Conservation (phyloP, 2,888 invertebrate genomes). For the Agriopis marginaria region DNA sequence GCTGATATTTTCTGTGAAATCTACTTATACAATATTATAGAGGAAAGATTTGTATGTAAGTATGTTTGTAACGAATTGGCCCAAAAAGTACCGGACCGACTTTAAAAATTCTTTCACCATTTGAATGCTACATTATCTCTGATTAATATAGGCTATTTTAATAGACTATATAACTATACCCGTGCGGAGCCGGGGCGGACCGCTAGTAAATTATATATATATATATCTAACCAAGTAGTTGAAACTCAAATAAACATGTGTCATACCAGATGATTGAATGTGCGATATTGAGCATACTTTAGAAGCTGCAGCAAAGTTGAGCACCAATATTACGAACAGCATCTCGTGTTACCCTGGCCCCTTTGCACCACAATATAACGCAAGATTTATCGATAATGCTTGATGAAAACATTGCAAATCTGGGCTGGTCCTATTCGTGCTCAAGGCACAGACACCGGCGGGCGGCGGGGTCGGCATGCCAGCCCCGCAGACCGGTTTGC, state of each 20-base stretch:
- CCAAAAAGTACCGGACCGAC: too few relatives aligned
- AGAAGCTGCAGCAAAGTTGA: not conserved
- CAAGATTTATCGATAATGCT: constrained; percentile 27
- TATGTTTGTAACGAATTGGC: too few relatives aligned
- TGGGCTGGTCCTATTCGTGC: constrained; percentile 45
- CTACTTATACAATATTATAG: too few relatives aligned
- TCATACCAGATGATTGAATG: not conserved
- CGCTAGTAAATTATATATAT: too few relatives aligned
- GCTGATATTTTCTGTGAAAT: too few relatives aligned
- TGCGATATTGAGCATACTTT: not conserved
- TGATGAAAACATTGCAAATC: constrained; percentile 41
- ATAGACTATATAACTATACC: too few relatives aligned
- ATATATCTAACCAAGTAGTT: too few relatives aligned
- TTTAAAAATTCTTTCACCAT: too few relatives aligned
- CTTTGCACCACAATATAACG: constrained; percentile 17
- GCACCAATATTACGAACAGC: constrained; percentile 14
- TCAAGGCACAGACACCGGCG: constrained; percentile 45
- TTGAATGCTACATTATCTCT: too few relatives aligned
- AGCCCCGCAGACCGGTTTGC: constrained; percentile 75
- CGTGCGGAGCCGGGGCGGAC: too few relatives aligned
- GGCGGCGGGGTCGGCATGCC: constrained; percentile 50
- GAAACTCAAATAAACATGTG: not conserved
- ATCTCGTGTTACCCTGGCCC: constrained; percentile 30
- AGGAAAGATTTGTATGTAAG: too few relatives aligned
- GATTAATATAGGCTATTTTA: too few relatives aligned